Percentiles rank a stretch among this genome's conserved stretches.
Conservation (phyloP, 2,797 vertebrate genomes). For the Myoxocephalus aenaeus region DNA sequence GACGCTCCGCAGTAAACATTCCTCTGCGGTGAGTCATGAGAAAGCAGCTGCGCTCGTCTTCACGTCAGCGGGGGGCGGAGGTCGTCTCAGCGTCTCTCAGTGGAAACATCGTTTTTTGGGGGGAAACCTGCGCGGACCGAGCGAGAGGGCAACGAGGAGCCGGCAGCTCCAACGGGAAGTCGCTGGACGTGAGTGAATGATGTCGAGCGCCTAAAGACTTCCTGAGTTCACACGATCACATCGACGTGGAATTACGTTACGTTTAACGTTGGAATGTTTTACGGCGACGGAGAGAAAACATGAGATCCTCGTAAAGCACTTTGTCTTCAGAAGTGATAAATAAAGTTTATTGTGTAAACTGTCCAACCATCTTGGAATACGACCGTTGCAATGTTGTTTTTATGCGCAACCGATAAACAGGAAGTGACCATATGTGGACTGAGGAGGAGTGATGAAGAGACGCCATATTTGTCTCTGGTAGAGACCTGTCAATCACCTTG, state of each 20-base stretch:
- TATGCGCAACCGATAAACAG: too few species aligned
- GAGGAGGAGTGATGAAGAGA: too few species aligned
- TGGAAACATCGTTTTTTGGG: conserved; percentile 52
- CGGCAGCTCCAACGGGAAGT: conserved; percentile 35
- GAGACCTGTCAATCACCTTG: too few species aligned
- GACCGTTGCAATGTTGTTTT: too few species aligned
- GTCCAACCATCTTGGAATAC: too few species aligned
- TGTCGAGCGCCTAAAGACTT: conserved; percentile 48
- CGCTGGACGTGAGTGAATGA: conserved; percentile 31
- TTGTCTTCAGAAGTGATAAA: background rate
- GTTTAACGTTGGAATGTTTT: background rate
- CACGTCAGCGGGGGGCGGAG: conserved; percentile 20
- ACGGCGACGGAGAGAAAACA: background rate
- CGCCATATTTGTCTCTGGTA: too few species aligned
- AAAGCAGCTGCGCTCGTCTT: conserved; percentile 65
- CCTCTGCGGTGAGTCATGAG: conserved; percentile 64
- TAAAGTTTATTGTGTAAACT: background rate
- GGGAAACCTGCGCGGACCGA: conserved; percentile 7
- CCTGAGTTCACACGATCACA: conserved; percentile 57
- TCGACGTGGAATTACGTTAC: conserved; percentile 13
- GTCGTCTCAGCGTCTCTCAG: conserved; percentile 24
- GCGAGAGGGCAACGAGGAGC: background rate
- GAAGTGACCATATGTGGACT: too few species aligned
- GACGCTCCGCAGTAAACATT: conserved; percentile 66
- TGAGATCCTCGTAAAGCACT: background rate